Conservation (phyloP, 2,113 vertebrate genomes). For the Malaclemys terrapin region DNA sequence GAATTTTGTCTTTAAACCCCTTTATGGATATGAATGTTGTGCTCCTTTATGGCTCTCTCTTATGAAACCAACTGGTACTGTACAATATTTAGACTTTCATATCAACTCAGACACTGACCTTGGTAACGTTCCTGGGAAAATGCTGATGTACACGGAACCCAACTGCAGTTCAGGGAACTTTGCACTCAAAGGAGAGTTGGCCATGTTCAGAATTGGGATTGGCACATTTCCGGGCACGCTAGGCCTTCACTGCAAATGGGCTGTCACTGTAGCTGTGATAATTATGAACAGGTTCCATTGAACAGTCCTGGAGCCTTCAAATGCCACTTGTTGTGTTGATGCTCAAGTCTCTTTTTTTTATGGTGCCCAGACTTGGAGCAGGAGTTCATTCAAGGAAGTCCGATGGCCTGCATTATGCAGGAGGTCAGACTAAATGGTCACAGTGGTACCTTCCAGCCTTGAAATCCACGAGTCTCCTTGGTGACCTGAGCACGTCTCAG, state of each 20-base stretch:
- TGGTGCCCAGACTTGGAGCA: rapidly evolving
- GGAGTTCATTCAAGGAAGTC: not conserved
- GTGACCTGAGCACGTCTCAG: not conserved
- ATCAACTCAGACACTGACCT: not conserved
- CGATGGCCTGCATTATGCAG: not conserved
- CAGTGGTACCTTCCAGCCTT: not conserved
- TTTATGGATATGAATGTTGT: not conserved
- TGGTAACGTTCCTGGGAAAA: not conserved
- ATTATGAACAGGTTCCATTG: not conserved
- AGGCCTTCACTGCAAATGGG: not conserved
- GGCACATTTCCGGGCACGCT: not conserved
- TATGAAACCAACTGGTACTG: slow-evolving; percentile 3
- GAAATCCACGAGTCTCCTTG: not conserved
- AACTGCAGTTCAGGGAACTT: not conserved
- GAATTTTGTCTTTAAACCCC: slow-evolving; percentile 12
- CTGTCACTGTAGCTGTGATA: not conserved
- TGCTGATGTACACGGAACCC: not conserved
- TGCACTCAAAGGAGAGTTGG: not conserved
- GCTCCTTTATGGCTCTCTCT: not conserved
- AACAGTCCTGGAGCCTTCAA: not conserved
- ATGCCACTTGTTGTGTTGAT: not conserved
- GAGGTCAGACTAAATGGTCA: not conserved
- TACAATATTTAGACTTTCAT: not conserved
- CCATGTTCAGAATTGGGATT: not conserved
- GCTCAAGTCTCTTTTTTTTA: not conserved